Evolutionary conservation across 64 coral and sea anemone species (phyloP).

Genomic region (Astreopora myriophthalma): DNA sequence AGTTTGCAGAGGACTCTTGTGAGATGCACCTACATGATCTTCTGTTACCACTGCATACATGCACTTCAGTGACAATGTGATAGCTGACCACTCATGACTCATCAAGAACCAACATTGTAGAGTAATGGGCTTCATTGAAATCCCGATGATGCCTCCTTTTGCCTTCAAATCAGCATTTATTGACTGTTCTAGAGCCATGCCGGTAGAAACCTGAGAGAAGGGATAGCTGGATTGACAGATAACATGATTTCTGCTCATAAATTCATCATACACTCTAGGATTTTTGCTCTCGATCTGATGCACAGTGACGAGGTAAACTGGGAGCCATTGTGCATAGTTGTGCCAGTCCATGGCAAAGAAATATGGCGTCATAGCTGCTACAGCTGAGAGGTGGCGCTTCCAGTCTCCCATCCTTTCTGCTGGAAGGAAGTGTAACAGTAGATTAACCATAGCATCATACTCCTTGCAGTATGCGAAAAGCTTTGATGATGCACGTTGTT

Average conservation of each 20-base stretch:
- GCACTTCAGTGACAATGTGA: slow-evolving; percentile 24
- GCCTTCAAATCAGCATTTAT: slow-evolving; percentile 59
- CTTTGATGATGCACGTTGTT: not conserved
- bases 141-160: slow-evolving; percentile 49
- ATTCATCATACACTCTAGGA: slow-evolving; percentile 18
- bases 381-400: slow-evolving; percentile 14
- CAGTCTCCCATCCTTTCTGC: slow-evolving; percentile 43
- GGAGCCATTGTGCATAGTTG: slow-evolving; percentile 38
- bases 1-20: slow-evolving; percentile 19
- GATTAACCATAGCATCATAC: slow-evolving; percentile 6
- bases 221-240: slow-evolving; percentile 41
- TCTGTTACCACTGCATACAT: slow-evolving; percentile 29
- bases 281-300: slow-evolving; percentile 47
- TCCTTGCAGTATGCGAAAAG: slow-evolving; percentile 47
- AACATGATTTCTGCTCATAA: slow-evolving; percentile 45
- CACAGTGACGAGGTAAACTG: slow-evolving; percentile 26
- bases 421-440: slow-evolving; percentile 29
- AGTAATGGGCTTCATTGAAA: not conserved
- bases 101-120: slow-evolving; percentile 51
- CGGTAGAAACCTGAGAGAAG: slow-evolving; percentile 52
- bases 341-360: slow-evolving; percentile 49
- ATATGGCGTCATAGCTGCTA: slow-evolving; percentile 30
- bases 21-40: slow-evolving; percentile 2
- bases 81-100: not conserved
- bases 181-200: slow-evolving; percentile 60